phyloP scores from a whole-genome alignment of 2,888 invertebrate species.

The Ennomos fuscantarius region DNA sequence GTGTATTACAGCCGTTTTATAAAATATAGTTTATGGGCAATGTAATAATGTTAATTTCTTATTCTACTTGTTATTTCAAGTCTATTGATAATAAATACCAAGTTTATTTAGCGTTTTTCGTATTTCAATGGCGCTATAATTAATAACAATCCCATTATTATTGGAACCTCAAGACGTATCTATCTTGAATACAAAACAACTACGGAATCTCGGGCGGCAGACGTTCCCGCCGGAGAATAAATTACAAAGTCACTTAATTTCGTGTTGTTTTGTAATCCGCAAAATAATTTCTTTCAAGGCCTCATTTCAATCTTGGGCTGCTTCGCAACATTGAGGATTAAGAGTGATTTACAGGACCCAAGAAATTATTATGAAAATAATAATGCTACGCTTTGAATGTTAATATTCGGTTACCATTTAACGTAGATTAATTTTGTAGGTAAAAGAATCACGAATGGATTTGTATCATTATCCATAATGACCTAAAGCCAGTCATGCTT shows the following conservation, averaged over 20 bases:
- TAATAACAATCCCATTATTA: conserved; percentile 52
- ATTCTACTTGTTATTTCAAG: conserved; percentile 13
- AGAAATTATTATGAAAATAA: conserved; percentile 52
- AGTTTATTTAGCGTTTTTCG: neutral
- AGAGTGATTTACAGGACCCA: conserved; percentile 51
- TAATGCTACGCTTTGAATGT: conserved; percentile 44
- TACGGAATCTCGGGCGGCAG: conserved; percentile 53
- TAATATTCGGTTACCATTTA: conserved; percentile 24
- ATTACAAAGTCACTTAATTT: conserved; percentile 67
- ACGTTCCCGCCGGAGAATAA: conserved; percentile 60
- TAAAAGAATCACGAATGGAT: no score
- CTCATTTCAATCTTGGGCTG: conserved; percentile 56
- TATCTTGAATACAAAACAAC: conserved; percentile 59
- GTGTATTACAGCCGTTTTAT: no score
- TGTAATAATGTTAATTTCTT: no score
- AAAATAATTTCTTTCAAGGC: conserved; percentile 65
- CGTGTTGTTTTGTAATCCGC: conserved; percentile 62
- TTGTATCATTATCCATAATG: no score
- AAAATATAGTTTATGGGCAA: no score
- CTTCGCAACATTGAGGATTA: conserved; percentile 51
- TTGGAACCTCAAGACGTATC: conserved; percentile 50
- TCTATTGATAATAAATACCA: neutral
- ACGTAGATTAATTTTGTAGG: no score
- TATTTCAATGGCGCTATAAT: conserved; percentile 41
- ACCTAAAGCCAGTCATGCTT: no score